Base-by-base conservation (phyloP, 2,797 vertebrate species). In the Morus bassanus region DNA sequence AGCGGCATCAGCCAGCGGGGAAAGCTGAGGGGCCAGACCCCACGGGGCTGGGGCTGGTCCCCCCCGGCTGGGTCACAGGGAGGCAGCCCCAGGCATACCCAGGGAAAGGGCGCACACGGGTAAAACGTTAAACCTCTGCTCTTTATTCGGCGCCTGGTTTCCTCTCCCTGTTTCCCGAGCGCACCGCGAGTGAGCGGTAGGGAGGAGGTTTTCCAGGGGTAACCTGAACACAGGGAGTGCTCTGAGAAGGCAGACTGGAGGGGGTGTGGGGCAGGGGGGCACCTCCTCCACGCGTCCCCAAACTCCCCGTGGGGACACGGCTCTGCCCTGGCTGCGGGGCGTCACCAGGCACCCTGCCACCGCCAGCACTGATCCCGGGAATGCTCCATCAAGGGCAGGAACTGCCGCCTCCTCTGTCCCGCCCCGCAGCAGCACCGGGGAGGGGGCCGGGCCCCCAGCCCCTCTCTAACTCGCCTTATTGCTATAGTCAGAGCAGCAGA, bases 61-160 rank as follows among this genome's bases (percentile, higher is more conserved):
- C 51, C 43, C 31, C 3, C 41, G 0, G 12, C 14, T 3, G 31
- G 79, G 35, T 3, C 9, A 18, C 1, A 13, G 39, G 35, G 35
- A 43, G 10, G 27, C 22, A 19, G 27, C 59, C 45, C 48, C 39
- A 5, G 33, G 22, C 3, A 0, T 1, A 65, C 10, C n/a, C 70
- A 11, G 53, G 70, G 59, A 57, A 64, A 61, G 82, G 69, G 91
- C 21, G 7, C 70, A 91, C 64, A 19, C 30, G 0, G 59, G 50
- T 95, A 70, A 97, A 97, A 98, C 82, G n/a, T 97, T 95, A 97
- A 97, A 96, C 81, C 95, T 98, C 97, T 97, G 98, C 97, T 97
- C 91, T 96, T 96, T 96, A 95, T 97, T 97, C 11, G 23, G 78
- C 76, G 89, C 89, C 94, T 48, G 56, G 54, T 69, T 50, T 75